These are phyloP conservation scores for Eupelmus urozonus DNA, from an alignment of 2,888 invertebrate species.

Conservation along the genomic window DNA sequence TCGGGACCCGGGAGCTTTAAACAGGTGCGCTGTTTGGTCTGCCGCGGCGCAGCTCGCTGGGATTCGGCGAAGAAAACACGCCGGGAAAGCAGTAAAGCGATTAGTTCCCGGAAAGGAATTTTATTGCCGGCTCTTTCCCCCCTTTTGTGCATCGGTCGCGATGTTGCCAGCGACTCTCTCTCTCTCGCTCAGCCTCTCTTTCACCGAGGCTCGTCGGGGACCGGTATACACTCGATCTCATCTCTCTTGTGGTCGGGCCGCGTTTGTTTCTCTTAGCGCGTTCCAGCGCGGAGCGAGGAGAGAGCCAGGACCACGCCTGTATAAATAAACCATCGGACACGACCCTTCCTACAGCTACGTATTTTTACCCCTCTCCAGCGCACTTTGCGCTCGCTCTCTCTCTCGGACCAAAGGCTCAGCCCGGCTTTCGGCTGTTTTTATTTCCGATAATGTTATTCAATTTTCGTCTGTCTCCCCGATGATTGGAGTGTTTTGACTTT, in stretches of 20 bases:
- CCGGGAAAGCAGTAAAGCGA: conserved; percentile 62
- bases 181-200: background rate
- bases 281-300: background rate
- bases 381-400: background rate
- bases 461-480: background rate
- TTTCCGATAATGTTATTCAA: background rate
- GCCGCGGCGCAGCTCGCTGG: background rate
- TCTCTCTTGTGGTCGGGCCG: background rate
- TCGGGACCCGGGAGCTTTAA: conserved; percentile 57
- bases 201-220: conserved; percentile 9
- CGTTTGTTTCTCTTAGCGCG: background rate
- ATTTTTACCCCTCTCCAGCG: background rate
- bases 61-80: conserved; percentile 57
- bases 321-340: conserved; percentile 40
- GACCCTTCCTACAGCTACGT: background rate
- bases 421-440: background rate
- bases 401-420: background rate
- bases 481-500: too few species aligned
- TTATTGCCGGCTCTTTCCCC: conserved; percentile 59
- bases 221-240: conserved; percentile 10
- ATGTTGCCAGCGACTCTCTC: background rate
- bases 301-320: background rate
- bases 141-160: background rate
- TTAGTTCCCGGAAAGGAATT: conserved; percentile 64
- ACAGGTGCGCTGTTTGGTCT: conserved; percentile 59